Conservation (phyloP, 2,113 vertebrate genomes). For the Phyllostomus hastatus region DNA sequence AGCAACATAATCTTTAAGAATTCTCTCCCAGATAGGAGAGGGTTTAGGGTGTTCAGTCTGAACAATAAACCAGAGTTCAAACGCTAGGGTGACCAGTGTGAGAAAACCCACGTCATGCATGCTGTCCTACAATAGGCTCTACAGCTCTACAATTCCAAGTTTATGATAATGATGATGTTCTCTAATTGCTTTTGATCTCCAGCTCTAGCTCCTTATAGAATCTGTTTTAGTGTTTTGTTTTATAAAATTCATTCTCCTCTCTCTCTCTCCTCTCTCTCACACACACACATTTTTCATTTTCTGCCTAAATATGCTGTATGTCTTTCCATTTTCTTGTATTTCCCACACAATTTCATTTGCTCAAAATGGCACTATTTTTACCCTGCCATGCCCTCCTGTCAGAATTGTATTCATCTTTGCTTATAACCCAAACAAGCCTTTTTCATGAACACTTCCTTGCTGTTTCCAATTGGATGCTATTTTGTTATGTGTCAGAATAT, state of each 20-base stretch:
- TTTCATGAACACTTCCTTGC: background rate
- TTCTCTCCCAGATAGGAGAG: background rate
- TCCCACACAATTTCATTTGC: background rate
- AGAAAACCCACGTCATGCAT: background rate
- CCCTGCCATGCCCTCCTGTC: background rate
- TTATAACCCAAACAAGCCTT: background rate
- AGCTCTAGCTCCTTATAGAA: background rate
- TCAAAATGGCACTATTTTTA: background rate
- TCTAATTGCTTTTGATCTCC: background rate
- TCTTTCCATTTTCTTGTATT: background rate
- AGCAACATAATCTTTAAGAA: constrained; percentile 33
- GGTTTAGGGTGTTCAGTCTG: background rate
- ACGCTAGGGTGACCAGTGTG: background rate
- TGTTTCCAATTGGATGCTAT: background rate
- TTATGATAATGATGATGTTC: background rate
- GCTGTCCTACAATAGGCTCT: background rate
- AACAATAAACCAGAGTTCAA: constrained; percentile 12
- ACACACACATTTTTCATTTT: background rate
- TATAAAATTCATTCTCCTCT: background rate
- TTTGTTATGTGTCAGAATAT: background rate
- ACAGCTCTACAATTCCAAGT: background rate
- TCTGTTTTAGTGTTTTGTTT: background rate
- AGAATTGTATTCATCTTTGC: background rate
- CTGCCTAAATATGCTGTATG: background rate
- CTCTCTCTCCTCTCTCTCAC: too few species aligned